A percentile compares a stretch with the other conserved stretches of the same genome.
Conservation (phyloP, 2,888 invertebrate genomes). For the Acanthopleura granulata region DNA sequence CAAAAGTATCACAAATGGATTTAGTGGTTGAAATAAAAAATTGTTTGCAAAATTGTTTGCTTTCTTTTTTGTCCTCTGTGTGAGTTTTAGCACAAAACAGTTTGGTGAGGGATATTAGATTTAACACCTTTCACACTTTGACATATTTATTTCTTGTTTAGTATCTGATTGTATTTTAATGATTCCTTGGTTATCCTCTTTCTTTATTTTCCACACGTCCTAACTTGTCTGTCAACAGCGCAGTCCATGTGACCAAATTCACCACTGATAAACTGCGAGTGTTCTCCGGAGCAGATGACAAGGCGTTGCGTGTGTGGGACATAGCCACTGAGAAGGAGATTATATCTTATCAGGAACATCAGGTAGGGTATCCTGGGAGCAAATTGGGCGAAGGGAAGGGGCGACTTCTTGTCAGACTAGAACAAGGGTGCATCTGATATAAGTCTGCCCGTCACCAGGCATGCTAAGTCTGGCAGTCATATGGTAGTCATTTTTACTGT, state of each 20-base stretch:
- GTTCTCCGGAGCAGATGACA: conserved; percentile 92
- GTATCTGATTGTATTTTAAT: background rate
- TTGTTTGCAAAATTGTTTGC: no score
- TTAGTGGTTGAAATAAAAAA: no score
- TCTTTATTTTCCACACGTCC: conserved; percentile 4
- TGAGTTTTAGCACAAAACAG: no score
- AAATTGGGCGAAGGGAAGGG: background rate
- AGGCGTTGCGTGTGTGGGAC: conserved; percentile 90
- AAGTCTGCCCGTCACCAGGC: background rate
- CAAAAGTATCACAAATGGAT: no score
- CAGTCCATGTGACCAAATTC: conserved; percentile 87
- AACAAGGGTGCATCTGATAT: background rate
- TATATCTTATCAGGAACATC: conserved; percentile 72
- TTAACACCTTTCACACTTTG: background rate
- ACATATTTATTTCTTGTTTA: background rate
- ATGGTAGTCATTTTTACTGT: background rate
- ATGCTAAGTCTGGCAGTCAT: background rate
- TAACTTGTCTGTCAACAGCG: conserved; percentile 57
- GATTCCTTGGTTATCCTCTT: background rate
- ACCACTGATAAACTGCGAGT: conserved; percentile 83
- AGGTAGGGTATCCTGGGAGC: conserved; percentile 54
- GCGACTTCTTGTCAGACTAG: no score
- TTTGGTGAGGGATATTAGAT: background rate
- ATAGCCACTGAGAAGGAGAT: conserved; percentile 85
- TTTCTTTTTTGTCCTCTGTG: no score